Evolutionary conservation across 2,888 invertebrate genomes (phyloP), one percentile per base, ranked within the genome.

Genomic region (Scrobipalpa costella): DNA sequence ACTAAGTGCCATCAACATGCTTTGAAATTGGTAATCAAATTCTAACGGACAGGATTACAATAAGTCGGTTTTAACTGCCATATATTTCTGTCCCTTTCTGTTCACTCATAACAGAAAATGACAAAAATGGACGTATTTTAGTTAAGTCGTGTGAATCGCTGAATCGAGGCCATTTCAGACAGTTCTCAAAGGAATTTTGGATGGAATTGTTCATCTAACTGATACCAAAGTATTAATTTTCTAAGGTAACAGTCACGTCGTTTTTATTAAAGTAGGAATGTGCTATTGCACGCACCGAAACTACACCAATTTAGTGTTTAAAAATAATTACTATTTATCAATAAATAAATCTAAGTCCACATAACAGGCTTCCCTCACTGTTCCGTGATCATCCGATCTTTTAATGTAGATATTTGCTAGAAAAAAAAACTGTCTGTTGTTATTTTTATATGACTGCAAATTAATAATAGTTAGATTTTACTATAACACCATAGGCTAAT

Each of bases 371-470:
- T 88, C 77, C 81, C 80, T 80, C 84, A 86, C 83, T 81, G 73
- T 77, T 80, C 82, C 79, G 79, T 81, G 81, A 77, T 83, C 78
- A 86, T 81, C 83, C 76, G 71, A 82, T 78, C 79, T 85, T 86
- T 83, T 81, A 86, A 80, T 85, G 83, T 90, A 90, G 88, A 84
- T 84, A 85, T 85, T 86, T 85, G 86, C 87, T 88, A 90, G 89
- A 76, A 80, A 81, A 77, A n/a, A 78, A 73, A 81, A 85, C 81
- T 75, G 83, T 90, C 81, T 86, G 88, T 90, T 90, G 85, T 91
- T 91, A 90, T 89, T 91, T 90, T 90, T 90, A 88, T 90, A 90
- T 89, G 88, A 88, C 83, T 88, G 86, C 90, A 88, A 88, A 82
- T 82, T 80, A 85, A 85, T 76, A 79, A 82, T 85, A 87, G 75